These are phyloP conservation scores for Mamestra brassicae DNA, from an alignment of 2,888 invertebrate species.

Conservation along the genomic window DNA sequence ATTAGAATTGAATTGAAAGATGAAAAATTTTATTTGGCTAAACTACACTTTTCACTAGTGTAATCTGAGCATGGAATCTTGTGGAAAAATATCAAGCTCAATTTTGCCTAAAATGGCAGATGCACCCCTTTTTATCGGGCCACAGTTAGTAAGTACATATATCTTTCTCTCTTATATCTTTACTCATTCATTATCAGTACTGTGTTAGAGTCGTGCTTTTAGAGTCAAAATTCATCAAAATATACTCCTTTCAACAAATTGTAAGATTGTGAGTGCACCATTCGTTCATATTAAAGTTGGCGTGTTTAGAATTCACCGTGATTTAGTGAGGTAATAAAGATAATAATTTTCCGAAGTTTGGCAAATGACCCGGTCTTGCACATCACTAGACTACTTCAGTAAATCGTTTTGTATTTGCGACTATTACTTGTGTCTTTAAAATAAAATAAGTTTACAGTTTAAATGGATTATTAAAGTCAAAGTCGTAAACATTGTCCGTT, in stretches of 20 bases:
- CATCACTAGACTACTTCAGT: background rate
- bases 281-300: conserved; percentile 38
- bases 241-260: background rate
- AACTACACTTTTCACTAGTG: too few relatives aligned
- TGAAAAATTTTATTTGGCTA: too few relatives aligned
- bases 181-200: too few relatives aligned
- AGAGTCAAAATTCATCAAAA: background rate
- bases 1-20: too few relatives aligned
- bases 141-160: too few relatives aligned
- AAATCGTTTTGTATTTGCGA: conserved; percentile 7
- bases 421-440: background rate
- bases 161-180: too few relatives aligned
- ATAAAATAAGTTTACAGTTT: background rate
- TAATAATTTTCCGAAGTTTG: conserved; percentile 36
- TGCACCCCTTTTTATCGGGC: too few relatives aligned
- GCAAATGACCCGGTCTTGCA: conserved; percentile 35
- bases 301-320: conserved; percentile 24
- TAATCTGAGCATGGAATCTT: too few relatives aligned
- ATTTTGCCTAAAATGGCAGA: too few relatives aligned
- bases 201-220: background rate
- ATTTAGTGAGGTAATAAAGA: conserved; percentile 18
- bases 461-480: background rate
- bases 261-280: conserved; percentile 18
- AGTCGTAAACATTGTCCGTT: conserved; percentile 32
- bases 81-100: too few relatives aligned